Conservation (phyloP, 2,113 vertebrate genomes). For the Calidris pugnax region DNA sequence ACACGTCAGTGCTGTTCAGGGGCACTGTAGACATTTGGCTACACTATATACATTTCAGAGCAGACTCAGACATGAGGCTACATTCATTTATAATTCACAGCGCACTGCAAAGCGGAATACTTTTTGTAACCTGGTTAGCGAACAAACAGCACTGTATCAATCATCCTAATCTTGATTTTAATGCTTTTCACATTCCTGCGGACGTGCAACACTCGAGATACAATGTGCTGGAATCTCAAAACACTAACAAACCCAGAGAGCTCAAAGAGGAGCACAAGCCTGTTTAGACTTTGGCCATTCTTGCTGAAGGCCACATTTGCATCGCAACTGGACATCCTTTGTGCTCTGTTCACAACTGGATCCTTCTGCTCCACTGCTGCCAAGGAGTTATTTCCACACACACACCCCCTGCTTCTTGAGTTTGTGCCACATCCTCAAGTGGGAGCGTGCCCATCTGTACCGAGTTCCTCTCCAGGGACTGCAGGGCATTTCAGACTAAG, state of each 20-base stretch:
- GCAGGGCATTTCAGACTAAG: neutral
- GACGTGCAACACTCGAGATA: neutral
- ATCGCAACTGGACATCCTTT: neutral
- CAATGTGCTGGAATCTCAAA: neutral
- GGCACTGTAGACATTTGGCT: neutral
- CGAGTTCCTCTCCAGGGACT: neutral
- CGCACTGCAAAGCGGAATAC: neutral
- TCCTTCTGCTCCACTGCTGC: neutral
- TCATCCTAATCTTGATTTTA: conserved; percentile 30
- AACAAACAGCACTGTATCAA: neutral
- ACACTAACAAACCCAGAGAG: neutral
- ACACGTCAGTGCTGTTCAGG: neutral
- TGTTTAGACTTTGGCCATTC: neutral
- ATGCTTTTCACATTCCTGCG: neutral
- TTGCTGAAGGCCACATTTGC: neutral
- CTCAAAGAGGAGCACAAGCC: neutral
- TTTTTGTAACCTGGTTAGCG: neutral
- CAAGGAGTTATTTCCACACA: neutral
- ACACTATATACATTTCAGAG: accelerated
- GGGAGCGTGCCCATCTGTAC: accelerated
- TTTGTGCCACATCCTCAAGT: neutral
- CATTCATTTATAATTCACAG: neutral
- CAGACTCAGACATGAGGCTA: neutral
- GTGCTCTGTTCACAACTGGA: neutral
- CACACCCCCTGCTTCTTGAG: neutral